phyloP scores from a whole-genome alignment of 2,797 vertebrate genomes.

The Anniella stebbinsi region DNA sequence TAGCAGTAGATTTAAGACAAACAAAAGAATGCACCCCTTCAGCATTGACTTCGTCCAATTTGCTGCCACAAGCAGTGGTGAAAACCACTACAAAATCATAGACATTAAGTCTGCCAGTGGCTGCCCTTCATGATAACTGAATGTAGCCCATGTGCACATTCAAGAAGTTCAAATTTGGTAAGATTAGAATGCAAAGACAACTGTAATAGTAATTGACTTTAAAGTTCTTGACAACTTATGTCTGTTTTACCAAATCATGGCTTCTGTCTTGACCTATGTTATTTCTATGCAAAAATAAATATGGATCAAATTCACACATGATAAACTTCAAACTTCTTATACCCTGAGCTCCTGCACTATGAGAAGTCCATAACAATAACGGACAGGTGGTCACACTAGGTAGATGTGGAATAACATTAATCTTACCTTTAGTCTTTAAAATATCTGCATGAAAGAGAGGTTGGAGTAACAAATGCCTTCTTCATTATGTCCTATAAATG shows the following conservation, averaged over 20 bases:
- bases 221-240: not conserved
- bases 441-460: slow-evolving; percentile 60
- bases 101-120: too few relatives aligned
- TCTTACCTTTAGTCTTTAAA: slow-evolving; percentile 46
- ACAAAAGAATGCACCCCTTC: too few relatives aligned
- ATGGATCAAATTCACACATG: not conserved
- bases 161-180: too few relatives aligned
- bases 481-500: slow-evolving; percentile 57
- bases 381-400: not conserved
- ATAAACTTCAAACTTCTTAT: not conserved
- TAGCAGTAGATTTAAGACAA: too few relatives aligned
- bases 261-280: not conserved
- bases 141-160: too few relatives aligned
- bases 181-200: too few relatives aligned
- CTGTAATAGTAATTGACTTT: too few relatives aligned
- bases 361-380: not conserved
- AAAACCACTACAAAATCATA: too few relatives aligned
- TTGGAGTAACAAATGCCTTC: slow-evolving; percentile 63
- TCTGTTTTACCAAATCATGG: not conserved
- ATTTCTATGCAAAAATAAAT: not conserved
- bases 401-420: not conserved
- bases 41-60: too few relatives aligned
- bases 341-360: not conserved
- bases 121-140: too few relatives aligned
- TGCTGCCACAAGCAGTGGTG: too few relatives aligned